Base-by-base conservation (phyloP, 2,888 invertebrate genomes). In the Dolichomitus sp. region DNA sequence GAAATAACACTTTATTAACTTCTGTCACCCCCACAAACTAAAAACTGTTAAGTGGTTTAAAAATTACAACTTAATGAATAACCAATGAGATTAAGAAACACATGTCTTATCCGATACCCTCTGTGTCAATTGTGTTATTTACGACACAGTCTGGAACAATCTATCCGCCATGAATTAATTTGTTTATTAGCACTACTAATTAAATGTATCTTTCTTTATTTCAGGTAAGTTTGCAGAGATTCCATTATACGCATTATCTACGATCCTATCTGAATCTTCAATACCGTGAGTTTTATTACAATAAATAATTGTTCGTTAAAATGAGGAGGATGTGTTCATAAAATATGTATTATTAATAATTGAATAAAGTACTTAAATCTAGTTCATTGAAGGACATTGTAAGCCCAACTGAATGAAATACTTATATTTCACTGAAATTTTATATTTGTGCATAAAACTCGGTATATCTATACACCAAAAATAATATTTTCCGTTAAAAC, bases 171-270 rank as follows among this genome's bases (percentile, higher is more conserved):
- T 50, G 70, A 48, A 61, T 76, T 27, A 11, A 33, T 50, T 54
- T 57, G 6, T 30, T 52, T n/a, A 2, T n/a, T 30, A 40, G 54
- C 42, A 19, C 11, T 30, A 70, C 12, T 74, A 78, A 78, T 42
- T 1, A 45, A 27, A 65, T 70, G 66, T 33, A 9, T 74, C 2
- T 80, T 84, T 70, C 81, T 86, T 72, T 88, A 85, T 91, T 91
- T 69, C 87, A 91, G 90, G 91, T 92, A 85, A 91, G 91, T 90
- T 78, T 23, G 30, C 33, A 48, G n/a, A 50, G 17, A 27, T 12
- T 50, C 23, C 27, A 37, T 70, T 40, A 14, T 30, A 14, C 14
- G 6, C 14, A 14, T 65, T 12, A 23, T 27, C 45, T 17, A 19
- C 33, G 7, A 54, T 11, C 17, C 12, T 37, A 37, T 37, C 6